These are phyloP conservation scores for Poicephalus gulielmi DNA, from an alignment of 2,113 vertebrate species.

Conservation along the genomic window DNA sequence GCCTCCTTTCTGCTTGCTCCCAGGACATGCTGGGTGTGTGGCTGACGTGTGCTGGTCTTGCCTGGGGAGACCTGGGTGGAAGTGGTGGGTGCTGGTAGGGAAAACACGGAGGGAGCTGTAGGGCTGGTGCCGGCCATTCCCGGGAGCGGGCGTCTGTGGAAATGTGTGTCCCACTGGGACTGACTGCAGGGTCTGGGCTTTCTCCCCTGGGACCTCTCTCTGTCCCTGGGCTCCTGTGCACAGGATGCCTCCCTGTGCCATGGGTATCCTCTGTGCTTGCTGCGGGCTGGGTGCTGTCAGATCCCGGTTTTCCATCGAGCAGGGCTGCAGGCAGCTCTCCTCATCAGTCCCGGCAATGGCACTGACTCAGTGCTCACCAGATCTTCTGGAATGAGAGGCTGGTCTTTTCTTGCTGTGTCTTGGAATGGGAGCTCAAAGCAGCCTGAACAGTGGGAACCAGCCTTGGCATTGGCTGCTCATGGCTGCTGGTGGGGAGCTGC, in stretches of 20 bases:
- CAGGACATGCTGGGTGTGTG: rapidly evolving
- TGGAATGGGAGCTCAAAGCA: background rate
- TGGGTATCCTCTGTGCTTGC: background rate
- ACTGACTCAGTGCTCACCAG: background rate
- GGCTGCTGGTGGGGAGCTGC: background rate
- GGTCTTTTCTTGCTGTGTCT: background rate
- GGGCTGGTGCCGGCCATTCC: rapidly evolving
- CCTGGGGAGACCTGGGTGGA: background rate
- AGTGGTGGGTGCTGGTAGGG: background rate
- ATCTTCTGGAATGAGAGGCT: background rate
- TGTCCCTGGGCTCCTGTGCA: rapidly evolving
- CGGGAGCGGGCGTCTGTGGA: rapidly evolving
- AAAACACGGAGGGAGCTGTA: rapidly evolving
- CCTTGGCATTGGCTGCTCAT: background rate
- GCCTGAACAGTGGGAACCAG: background rate
- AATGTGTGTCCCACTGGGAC: background rate
- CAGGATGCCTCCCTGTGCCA: rapidly evolving
- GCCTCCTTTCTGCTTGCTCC: background rate
- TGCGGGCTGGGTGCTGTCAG: background rate
- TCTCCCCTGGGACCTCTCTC: background rate
- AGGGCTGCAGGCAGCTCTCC: background rate
- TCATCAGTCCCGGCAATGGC: rapidly evolving
- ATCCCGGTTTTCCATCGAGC: rapidly evolving
- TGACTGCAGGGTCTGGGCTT: rapidly evolving
- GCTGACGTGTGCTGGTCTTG: background rate